Evolutionary conservation across 2,888 invertebrate genomes (phyloP).

Genomic region (Hypena proboscidalis): DNA sequence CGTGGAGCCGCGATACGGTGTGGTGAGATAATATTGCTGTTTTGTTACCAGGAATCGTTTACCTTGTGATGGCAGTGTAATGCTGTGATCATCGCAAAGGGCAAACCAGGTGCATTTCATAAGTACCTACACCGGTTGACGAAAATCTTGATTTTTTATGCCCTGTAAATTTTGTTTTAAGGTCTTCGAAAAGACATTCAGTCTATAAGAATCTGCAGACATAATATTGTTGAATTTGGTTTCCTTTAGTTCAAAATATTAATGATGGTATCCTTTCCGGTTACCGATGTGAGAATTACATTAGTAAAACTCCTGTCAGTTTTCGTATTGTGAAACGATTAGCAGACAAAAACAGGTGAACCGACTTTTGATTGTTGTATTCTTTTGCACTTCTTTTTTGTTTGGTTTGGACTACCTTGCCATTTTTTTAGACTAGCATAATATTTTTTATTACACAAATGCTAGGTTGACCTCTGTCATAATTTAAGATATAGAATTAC

Average conservation of each 20-base stretch:
- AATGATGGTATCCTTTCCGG: conserved; percentile 35
- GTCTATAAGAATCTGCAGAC: too few species aligned
- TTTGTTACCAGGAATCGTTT: conserved; percentile 6
- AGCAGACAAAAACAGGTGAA: conserved; percentile 3
- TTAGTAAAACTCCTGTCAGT: conserved; percentile 33
- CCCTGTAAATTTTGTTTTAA: too few species aligned
- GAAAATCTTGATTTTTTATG: too few species aligned
- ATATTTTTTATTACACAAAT: too few species aligned
- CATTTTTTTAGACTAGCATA: too few species aligned
- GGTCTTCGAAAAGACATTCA: too few species aligned
- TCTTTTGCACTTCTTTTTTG: too few species aligned
- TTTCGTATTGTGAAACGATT: conserved; percentile 23
- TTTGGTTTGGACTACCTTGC: too few species aligned
- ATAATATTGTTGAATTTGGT: conserved; percentile 16
- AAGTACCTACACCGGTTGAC: too few species aligned
- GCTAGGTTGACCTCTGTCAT: too few species aligned
- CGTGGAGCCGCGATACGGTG: conserved; percentile 25
- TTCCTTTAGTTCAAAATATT: conserved; percentile 16
- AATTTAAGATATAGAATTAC: too few species aligned
- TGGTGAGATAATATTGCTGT: conserved; percentile 8
- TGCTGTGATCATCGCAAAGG: not conserved
- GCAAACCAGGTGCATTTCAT: too few species aligned
- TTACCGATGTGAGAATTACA: conserved; percentile 21
- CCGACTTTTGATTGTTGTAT: not conserved
- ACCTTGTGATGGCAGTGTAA: not conserved